Percentiles rank a stretch among this genome's conserved stretches.
These are phyloP conservation scores for Tigriopus japonicus DNA, from an alignment of 1,140 invertebrate genomes.

Conservation along the genomic window DNA sequence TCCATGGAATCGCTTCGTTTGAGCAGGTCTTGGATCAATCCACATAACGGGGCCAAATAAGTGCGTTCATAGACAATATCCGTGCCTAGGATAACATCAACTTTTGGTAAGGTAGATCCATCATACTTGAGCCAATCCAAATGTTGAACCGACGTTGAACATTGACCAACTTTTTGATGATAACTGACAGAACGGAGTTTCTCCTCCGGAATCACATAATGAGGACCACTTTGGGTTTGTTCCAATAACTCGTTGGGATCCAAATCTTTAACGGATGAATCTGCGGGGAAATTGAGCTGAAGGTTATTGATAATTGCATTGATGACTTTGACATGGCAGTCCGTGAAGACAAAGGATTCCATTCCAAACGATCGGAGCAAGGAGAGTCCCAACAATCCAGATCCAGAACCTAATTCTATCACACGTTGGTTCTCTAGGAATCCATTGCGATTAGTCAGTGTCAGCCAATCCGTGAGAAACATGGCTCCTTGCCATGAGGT, in stretches of 20 bases:
- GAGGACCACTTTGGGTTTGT: not conserved
- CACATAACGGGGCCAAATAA: not conserved
- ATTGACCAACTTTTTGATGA: not conserved
- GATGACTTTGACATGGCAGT: not conserved
- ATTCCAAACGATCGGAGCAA: not conserved
- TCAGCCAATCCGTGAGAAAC: slow-evolving; percentile 6
- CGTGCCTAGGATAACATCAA: not conserved
- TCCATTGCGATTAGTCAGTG: not conserved
- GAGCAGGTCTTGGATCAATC: not conserved
- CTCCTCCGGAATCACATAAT: not conserved
- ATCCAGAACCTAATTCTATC: slow-evolving; percentile 4
- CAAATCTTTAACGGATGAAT: not conserved
- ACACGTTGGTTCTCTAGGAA: not conserved
- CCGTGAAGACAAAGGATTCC: not conserved
- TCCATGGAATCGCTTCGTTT: not conserved
- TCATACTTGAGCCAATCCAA: not conserved
- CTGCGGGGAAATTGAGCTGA: not conserved
- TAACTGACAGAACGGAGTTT: not conserved
- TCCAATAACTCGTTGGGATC: not conserved
- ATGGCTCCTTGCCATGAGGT: slow-evolving; percentile 10
- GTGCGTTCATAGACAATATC: slow-evolving; percentile 11
- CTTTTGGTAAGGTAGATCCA: not conserved
- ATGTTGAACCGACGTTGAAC: not conserved
- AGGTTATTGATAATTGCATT: slow-evolving; percentile 1
- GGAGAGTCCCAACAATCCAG: not conserved